Evolutionary conservation across 2,113 vertebrate genomes (phyloP).

Genomic region (Lasiurus borealis): DNA sequence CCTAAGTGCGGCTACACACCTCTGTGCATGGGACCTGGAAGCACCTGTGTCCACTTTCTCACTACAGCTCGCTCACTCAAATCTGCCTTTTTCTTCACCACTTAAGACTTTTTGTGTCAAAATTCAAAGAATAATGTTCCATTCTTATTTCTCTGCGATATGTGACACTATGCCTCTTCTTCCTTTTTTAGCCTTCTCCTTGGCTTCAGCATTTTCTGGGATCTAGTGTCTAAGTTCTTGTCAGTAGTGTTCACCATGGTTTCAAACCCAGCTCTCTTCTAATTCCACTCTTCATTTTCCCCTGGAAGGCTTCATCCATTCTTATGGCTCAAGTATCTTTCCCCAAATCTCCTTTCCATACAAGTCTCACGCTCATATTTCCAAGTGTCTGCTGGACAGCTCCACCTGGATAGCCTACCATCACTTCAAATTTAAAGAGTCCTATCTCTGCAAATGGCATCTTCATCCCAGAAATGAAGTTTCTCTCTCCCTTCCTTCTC

Average conservation of each 20-base stretch:
- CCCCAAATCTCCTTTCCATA: slow-evolving; percentile 47
- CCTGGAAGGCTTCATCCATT: background rate
- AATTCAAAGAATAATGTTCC: slow-evolving; percentile 42
- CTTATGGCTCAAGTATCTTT: slow-evolving; percentile 6
- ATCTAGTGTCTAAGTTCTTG: slow-evolving; percentile 12
- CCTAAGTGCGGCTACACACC: slow-evolving; percentile 3
- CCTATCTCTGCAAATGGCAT: background rate
- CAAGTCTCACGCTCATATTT: background rate
- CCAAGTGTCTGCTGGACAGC: slow-evolving; percentile 80
- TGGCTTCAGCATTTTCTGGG: slow-evolving; percentile 50
- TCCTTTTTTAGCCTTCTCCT: slow-evolving; percentile 22
- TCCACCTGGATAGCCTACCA: slow-evolving; percentile 64
- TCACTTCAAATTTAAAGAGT: slow-evolving; percentile 30
- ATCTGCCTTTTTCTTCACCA: background rate
- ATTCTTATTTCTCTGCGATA: slow-evolving; percentile 31
- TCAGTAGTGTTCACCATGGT: background rate
- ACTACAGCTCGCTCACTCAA: background rate
- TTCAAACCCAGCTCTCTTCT: slow-evolving; percentile 49
- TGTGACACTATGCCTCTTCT: slow-evolving; percentile 5
- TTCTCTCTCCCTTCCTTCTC: slow-evolving; percentile 6
- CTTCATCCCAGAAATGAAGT: slow-evolving; percentile 48
- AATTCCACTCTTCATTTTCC: background rate
- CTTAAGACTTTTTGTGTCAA: slow-evolving; percentile 40
- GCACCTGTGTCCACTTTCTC: slow-evolving; percentile 47
- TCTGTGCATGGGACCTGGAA: slow-evolving; percentile 7